A percentile compares a stretch with the other conserved stretches of the same genome.
Conservation (phyloP, 2,888 invertebrate genomes). For the Sarcophaga variegata region DNA sequence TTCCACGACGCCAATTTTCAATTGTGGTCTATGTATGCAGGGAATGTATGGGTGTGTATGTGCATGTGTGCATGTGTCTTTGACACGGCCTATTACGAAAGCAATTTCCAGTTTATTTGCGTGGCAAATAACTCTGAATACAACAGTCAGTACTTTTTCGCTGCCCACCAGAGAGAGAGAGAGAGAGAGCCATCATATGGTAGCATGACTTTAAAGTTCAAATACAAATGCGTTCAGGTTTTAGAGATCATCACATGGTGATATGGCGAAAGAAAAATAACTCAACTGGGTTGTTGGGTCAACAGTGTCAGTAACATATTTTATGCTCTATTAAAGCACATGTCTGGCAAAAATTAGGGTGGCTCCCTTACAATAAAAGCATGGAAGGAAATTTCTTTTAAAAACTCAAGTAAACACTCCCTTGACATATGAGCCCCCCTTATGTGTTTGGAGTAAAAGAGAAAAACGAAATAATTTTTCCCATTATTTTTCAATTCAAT, state of each 20-base stretch:
- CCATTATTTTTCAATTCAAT: background rate
- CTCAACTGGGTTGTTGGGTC: constrained; percentile 7
- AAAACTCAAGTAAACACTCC: too few relatives aligned
- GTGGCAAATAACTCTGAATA: background rate
- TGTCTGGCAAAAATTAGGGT: background rate
- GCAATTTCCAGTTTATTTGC: background rate
- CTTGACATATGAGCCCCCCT: background rate
- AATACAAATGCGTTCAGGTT: background rate
- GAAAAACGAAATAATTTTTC: background rate
- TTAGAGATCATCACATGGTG: background rate
- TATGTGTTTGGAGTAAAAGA: background rate
- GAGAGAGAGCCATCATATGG: background rate
- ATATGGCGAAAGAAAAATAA: background rate
- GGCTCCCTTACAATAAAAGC: background rate
- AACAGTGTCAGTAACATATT: constrained; percentile 26
- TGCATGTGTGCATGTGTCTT: background rate
- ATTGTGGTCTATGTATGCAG: background rate
- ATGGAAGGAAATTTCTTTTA: too few relatives aligned
- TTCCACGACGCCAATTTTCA: background rate
- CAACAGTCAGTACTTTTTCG: background rate
- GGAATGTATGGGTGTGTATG: background rate
- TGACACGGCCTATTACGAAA: background rate
- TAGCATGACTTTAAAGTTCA: background rate
- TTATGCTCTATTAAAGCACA: constrained; percentile 6
- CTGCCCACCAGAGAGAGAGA: background rate